These are phyloP conservation scores for Macrosiphum euphorbiae DNA, from an alignment of 2,888 invertebrate species.

Conservation along the genomic window DNA sequence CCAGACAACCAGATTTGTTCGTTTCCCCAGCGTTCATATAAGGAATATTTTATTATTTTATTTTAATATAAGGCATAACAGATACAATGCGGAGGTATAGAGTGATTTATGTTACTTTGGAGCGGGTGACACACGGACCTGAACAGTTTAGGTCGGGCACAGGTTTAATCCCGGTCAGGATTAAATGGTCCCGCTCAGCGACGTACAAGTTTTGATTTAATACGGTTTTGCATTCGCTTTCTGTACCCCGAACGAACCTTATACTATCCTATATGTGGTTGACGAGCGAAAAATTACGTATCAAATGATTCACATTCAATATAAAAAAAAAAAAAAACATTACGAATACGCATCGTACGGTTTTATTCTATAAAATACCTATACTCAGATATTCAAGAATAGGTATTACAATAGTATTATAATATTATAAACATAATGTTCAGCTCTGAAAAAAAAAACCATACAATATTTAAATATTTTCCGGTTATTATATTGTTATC, in stretches of 20 bases:
- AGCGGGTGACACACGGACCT: conserved; percentile 29
- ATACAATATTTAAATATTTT: background rate
- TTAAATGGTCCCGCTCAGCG: conserved; percentile 8
- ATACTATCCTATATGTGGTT: background rate
- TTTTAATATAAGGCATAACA: conserved; percentile 29
- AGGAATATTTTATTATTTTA: conserved; percentile 29
- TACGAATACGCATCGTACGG: background rate
- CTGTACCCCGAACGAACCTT: background rate
- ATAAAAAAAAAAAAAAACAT: background rate
- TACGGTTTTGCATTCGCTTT: conserved; percentile 7
- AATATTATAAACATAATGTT: background rate
- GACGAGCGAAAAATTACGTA: background rate
- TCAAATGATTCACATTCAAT: background rate
- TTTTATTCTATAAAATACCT: background rate
- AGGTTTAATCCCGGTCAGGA: conserved; percentile 46
- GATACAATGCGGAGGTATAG: background rate
- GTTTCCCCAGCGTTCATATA: background rate
- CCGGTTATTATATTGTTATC: background rate
- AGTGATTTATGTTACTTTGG: conserved; percentile 50
- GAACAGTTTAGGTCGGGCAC: conserved; percentile 23
- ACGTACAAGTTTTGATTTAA: conserved; percentile 50
- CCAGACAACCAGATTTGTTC: background rate
- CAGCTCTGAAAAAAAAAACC: background rate
- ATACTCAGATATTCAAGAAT: background rate
- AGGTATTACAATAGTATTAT: background rate